A percentile compares a stretch with the other conserved stretches of the same genome.
phyloP scores from a whole-genome alignment of 2,888 invertebrate genomes.

The Zhengitettix transpicula region DNA sequence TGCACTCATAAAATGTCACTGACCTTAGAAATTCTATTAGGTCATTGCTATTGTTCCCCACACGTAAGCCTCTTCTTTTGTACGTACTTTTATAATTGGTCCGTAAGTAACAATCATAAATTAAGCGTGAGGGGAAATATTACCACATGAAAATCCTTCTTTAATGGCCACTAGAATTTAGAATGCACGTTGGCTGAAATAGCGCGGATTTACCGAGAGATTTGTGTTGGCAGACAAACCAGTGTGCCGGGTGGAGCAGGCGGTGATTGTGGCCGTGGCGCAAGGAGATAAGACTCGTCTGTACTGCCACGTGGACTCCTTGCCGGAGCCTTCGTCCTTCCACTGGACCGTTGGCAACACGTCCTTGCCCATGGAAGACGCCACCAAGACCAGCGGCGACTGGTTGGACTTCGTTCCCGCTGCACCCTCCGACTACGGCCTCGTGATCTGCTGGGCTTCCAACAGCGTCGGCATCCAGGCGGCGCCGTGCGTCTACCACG shows the following conservation, averaged over 20 bases:
- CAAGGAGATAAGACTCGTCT: background rate
- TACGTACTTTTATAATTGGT: no score
- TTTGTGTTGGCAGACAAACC: background rate
- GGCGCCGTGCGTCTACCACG: background rate
- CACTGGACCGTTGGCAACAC: background rate
- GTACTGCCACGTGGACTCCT: background rate
- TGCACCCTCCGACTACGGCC: background rate
- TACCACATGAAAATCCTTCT: no score
- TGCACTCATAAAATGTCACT: no score
- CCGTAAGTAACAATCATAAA: no score
- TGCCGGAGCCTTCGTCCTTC: background rate
- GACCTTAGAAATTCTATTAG: no score
- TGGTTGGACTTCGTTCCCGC: background rate
- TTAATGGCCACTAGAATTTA: no score
- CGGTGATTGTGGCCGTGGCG: background rate
- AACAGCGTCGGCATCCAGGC: background rate
- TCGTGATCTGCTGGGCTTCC: background rate
- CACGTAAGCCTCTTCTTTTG: no score
- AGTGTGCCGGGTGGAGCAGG: background rate
- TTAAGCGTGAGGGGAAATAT: no score
- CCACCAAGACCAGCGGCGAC: background rate
- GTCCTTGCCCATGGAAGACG: background rate
- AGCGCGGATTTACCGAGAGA: no score
- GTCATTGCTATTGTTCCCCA: no score
- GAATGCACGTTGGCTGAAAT: no score